Base-by-base conservation (phyloP, 2,797 vertebrate species). In the Artibeus lituratus region DNA sequence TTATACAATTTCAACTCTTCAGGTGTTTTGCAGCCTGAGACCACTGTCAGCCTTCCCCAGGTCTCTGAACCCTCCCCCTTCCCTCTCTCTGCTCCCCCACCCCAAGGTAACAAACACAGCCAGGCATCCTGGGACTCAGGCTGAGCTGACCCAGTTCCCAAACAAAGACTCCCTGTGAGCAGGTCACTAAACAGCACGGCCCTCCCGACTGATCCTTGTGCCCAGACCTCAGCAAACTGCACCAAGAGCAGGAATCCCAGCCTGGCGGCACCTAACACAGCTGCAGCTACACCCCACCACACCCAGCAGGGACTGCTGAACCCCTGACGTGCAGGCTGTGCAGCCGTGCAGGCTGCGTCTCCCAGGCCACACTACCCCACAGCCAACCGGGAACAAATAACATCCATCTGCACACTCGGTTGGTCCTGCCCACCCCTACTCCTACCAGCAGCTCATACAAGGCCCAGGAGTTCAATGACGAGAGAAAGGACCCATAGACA, bases 111-210 rank as follows among this genome's bases (percentile, higher is more conserved):
- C 29, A 32, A 74, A 62, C n/a, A 32, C 2, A 85, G 59, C 72
- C 47, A 57, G 81, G 37, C 62, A 5, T 89, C 12, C 51, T n/a
- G 2, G 22, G n/a, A 51, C 44, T 59, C 51, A 70, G 49, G 67
- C 16, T 14, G 47, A 7, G 8, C 55, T 97, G 91, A 93, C 92
- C 92, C 81, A 94, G 76, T 93, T 97, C 80, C 78, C 81, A 90
- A 22, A 96, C 97, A 97, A 97, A 96, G 76, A 49, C 72, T 91
- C 29, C 83, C 89, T 97, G 74, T 95, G 67, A 84, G 51, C 18
- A 18, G 39, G 29, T 39, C 91, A 59, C 91, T 15, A 29, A 47
- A 65, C 72, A 87, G 91, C 87, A 57, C 26, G 35, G 47, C 47
- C 12, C 10, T 9, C 15, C 12, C 10, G 55, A 57, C 89, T 85